Evolutionary conservation across 2,113 vertebrate species (phyloP).

Genomic region (Siphamia tubifer): DNA sequence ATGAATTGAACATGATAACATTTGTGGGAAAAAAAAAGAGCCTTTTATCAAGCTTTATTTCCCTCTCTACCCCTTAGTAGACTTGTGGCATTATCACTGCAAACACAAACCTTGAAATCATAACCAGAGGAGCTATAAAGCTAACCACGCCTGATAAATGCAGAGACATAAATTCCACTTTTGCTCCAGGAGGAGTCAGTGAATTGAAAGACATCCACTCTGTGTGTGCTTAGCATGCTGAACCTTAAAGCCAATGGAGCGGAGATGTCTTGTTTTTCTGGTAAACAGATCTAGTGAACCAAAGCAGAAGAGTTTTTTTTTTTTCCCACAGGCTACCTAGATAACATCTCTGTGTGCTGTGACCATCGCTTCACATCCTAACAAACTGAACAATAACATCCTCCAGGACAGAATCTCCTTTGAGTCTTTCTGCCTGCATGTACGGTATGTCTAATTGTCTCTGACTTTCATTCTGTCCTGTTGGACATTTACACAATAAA

Average conservation of each 20-base stretch:
- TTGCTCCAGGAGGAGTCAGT: conserved; percentile 46
- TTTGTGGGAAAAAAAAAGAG: neutral
- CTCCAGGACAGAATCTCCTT: conserved; percentile 35
- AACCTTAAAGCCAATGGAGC: conserved; percentile 56
- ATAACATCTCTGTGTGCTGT: conserved; percentile 60
- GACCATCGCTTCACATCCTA: conserved; percentile 48
- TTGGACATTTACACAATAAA: neutral
- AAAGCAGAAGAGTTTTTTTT: conserved; percentile 50
- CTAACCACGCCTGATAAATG: conserved; percentile 68
- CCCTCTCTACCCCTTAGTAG: neutral
- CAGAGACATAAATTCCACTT: conserved; percentile 62
- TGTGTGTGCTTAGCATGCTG: conserved; percentile 60
- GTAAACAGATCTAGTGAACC: conserved; percentile 69
- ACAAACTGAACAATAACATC: conserved; percentile 57
- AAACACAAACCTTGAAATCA: conserved; percentile 54
- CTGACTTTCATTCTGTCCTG: neutral
- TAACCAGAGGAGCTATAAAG: conserved; percentile 59
- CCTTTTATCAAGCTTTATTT: neutral
- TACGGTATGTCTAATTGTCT: neutral
- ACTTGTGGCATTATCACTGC: conserved; percentile 27
- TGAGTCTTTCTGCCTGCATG: conserved; percentile 2
- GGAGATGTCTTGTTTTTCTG: conserved; percentile 62
- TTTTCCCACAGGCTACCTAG: conserved; percentile 56
- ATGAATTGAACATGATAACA: too few species aligned
- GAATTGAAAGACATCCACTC: conserved; percentile 54